Evolutionary conservation across 1,140 invertebrate species (phyloP).

Genomic region (Atta cephalotes): DNA sequence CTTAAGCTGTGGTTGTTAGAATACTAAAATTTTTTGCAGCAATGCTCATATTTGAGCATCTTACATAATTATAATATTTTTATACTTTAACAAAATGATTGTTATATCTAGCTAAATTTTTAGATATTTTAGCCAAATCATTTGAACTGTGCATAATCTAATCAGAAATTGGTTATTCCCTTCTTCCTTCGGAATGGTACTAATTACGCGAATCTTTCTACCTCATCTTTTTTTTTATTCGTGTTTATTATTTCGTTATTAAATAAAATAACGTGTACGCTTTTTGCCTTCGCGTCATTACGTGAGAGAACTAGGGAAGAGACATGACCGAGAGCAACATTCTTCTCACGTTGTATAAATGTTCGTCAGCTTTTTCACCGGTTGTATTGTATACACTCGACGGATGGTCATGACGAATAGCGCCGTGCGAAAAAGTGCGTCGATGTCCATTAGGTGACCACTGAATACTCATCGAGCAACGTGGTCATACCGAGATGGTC

Average conservation of each 20-base stretch:
- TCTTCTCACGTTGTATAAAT: slow-evolving; percentile 65
- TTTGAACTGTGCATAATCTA: neutral
- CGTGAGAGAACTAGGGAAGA: slow-evolving; percentile 39
- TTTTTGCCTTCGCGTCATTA: slow-evolving; percentile 53
- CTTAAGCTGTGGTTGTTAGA: too few relatives aligned
- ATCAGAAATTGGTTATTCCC: neutral
- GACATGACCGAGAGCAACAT: slow-evolving; percentile 51
- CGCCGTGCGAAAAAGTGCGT: slow-evolving; percentile 56
- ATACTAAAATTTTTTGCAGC: too few relatives aligned
- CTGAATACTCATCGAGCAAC: slow-evolving; percentile 30
- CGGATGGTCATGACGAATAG: slow-evolving; percentile 61
- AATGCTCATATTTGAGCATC: too few relatives aligned
- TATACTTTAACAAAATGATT: too few relatives aligned
- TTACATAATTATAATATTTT: too few relatives aligned
- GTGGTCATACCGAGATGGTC: slow-evolving; percentile 13
- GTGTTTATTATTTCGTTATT: slow-evolving; percentile 60
- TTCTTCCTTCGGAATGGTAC: neutral
- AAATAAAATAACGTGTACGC: slow-evolving; percentile 46
- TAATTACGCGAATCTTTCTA: slow-evolving; percentile 12
- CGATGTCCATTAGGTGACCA: slow-evolving; percentile 61
- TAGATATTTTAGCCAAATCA: too few relatives aligned
- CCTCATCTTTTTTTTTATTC: neutral
- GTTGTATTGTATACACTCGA: slow-evolving; percentile 43
- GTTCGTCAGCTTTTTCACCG: slow-evolving; percentile 59
- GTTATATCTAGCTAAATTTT: too few relatives aligned